A percentile compares a stretch with the other conserved stretches of the same genome.
These are phyloP conservation scores for Tetragonula carbonaria DNA, from an alignment of 2,888 invertebrate species.

Conservation along the genomic window DNA sequence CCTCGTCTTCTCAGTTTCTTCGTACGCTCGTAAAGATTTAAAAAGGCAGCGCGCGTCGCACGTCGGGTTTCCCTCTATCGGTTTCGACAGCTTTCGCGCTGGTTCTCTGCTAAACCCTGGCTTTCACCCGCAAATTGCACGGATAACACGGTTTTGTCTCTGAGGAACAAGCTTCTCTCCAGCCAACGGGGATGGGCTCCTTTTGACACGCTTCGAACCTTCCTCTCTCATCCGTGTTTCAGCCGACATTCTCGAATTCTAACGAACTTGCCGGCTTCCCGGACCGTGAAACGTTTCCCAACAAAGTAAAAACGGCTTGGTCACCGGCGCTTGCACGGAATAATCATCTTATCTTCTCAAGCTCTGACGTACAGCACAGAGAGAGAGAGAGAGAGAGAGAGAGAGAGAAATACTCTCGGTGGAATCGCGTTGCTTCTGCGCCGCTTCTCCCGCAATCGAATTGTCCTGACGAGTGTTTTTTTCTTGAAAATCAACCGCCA, in stretches of 20 bases:
- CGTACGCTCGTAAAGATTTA: conserved; percentile 60
- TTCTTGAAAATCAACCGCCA: not conserved
- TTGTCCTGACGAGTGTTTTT: not conserved
- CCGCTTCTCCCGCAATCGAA: not conserved
- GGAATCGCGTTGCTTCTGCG: not conserved
- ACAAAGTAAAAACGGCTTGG: not conserved
- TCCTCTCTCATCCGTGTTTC: not conserved
- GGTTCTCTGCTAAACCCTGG: not conserved
- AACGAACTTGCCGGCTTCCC: conserved; percentile 2
- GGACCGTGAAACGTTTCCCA: conserved; percentile 10
- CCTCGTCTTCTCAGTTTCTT: conserved; percentile 71
- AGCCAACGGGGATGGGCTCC: not conserved
- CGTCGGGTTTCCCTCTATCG: conserved; percentile 44
- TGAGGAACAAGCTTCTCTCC: not conserved
- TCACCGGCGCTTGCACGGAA: not conserved
- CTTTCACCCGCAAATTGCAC: conserved; percentile 27
- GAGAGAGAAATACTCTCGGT: too few relatives aligned
- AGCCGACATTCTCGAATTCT: not conserved
- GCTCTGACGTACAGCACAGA: not conserved
- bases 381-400: too few relatives aligned
- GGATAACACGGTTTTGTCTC: conserved; percentile 24
- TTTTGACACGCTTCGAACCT: not conserved
- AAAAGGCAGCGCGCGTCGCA: conserved; percentile 51
- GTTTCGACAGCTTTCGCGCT: conserved; percentile 41
- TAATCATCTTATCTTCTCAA: conserved; percentile 10